Evolutionary conservation across 64 coral and sea anemone genomes (phyloP).

Genomic region (Platygyra sinensis): DNA sequence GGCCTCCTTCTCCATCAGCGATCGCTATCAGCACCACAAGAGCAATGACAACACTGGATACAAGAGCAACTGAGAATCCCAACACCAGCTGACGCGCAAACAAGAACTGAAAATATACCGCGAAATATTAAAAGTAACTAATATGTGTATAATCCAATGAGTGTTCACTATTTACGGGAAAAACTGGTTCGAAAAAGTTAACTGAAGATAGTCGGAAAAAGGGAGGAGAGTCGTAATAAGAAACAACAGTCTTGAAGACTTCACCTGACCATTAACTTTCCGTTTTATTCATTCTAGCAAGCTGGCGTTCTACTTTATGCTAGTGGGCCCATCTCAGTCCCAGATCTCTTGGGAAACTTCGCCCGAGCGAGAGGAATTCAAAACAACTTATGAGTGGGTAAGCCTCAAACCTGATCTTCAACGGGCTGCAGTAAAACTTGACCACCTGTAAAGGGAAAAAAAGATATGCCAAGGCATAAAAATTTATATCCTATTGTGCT

Average conservation of each 20-base stretch:
- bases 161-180: too few species aligned
- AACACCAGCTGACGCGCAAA: neutral
- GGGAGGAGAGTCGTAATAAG: too few species aligned
- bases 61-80: neutral
- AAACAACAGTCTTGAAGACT: too few species aligned
- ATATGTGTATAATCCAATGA: too few species aligned
- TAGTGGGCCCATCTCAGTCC: too few species aligned
- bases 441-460: neutral
- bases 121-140: neutral
- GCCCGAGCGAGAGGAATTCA: neutral
- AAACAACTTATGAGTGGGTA: neutral
- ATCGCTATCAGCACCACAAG: slow-evolving; percentile 12
- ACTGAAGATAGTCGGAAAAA: too few species aligned
- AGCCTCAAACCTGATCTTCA: neutral
- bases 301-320: too few species aligned
- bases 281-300: too few species aligned
- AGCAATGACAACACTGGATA: neutral
- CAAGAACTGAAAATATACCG: neutral
- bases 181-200: too few species aligned
- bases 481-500: too few species aligned
- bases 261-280: too few species aligned
- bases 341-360: too few species aligned
- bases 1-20: neutral
- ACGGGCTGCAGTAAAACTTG: neutral
- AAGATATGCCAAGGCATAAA: neutral